Evolutionary conservation across 2,888 invertebrate genomes (phyloP).

Genomic region (Patella ulyssiponensis): DNA sequence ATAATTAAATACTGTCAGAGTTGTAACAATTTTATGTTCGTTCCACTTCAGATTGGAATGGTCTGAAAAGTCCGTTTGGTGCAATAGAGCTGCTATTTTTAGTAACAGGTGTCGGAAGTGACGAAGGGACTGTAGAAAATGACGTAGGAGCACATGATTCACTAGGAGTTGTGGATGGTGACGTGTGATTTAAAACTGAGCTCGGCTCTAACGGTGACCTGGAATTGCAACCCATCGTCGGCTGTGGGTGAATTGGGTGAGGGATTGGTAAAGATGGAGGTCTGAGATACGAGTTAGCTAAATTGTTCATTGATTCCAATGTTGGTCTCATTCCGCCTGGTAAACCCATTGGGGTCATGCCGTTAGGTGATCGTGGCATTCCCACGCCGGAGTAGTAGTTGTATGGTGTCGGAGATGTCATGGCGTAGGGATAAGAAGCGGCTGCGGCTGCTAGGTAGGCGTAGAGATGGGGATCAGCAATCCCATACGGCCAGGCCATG

Average conservation of each 20-base stretch:
- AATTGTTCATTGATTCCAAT: constrained; percentile 5
- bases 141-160: constrained; percentile 5
- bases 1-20: too few species aligned
- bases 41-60: constrained; percentile 36
- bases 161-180: background rate
- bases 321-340: background rate
- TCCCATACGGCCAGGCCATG: constrained; percentile 90
- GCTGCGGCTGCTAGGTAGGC: constrained; percentile 90
- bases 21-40: constrained; percentile 18
- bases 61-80: constrained; percentile 37
- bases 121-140: constrained; percentile 18
- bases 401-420: constrained; percentile 45
- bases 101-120: constrained; percentile 16
- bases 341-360: constrained; percentile 6
- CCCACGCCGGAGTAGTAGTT: constrained; percentile 44
- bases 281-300: background rate
- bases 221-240: background rate
- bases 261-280: background rate
- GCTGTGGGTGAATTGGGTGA: background rate
- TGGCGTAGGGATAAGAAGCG: constrained; percentile 60
- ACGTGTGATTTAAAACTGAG: background rate
- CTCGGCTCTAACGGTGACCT: background rate
- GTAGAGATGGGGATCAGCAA: constrained; percentile 88
- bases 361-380: constrained; percentile 21
- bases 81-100: constrained; percentile 31